phyloP scores from a whole-genome alignment of 2,888 invertebrate species.

The Hemithea aestivaria region DNA sequence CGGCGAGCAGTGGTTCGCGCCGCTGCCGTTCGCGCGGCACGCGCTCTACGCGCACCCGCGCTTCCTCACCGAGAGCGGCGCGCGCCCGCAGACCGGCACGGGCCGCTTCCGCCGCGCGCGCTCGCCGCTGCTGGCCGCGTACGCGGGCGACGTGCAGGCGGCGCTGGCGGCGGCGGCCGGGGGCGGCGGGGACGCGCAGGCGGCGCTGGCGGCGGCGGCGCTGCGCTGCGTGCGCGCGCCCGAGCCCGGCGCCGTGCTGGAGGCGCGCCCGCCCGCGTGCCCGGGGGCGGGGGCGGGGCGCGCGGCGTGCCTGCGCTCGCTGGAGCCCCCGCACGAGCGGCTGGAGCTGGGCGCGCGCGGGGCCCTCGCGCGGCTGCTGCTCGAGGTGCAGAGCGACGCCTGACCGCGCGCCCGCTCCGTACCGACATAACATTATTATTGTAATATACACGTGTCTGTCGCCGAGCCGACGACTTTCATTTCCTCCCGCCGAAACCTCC shows the following conservation, averaged over 20 bases:
- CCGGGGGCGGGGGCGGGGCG: slow-evolving; percentile 5
- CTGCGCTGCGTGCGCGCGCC: slow-evolving; percentile 88
- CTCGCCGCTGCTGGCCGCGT: slow-evolving; percentile 87
- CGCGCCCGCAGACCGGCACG: slow-evolving; percentile 80
- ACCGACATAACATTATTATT: too few relatives aligned
- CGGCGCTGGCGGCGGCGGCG: slow-evolving; percentile 66
- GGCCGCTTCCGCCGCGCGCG: slow-evolving; percentile 58
- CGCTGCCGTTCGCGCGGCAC: slow-evolving; percentile 94
- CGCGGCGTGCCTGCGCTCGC: slow-evolving; percentile 9
- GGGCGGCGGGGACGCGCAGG: slow-evolving; percentile 17
- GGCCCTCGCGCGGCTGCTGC: slow-evolving; percentile 36
- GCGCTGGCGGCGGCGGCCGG: slow-evolving; percentile 31
- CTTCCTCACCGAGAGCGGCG: slow-evolving; percentile 47
- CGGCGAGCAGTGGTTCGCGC: slow-evolving; percentile 93
- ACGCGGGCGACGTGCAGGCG: slow-evolving; percentile 50
- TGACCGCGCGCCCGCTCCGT: neutral
- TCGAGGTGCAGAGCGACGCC: slow-evolving; percentile 19
- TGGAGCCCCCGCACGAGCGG: slow-evolving; percentile 3
- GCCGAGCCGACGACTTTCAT: too few relatives aligned
- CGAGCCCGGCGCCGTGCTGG: slow-evolving; percentile 83
- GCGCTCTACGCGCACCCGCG: slow-evolving; percentile 87
- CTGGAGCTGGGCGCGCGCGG: slow-evolving; percentile 43
- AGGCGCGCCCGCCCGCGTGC: slow-evolving; percentile 33
- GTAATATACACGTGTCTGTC: too few relatives aligned
- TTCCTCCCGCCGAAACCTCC: too few relatives aligned